These are phyloP conservation scores for Rhea americana DNA, from an alignment of 2,113 vertebrate species.

Conservation along the genomic window DNA sequence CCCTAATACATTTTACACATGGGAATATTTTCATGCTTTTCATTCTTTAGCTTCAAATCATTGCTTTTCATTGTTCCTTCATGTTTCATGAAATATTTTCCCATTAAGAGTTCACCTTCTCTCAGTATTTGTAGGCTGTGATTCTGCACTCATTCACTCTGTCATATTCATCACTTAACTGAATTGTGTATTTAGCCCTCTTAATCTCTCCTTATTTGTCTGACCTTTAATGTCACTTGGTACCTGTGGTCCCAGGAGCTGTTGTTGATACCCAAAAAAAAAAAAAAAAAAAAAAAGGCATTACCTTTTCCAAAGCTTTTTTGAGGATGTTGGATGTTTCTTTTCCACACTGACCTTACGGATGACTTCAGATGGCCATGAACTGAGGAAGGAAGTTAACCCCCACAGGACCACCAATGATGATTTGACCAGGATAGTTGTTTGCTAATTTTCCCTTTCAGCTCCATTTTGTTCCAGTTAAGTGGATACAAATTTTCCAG, in stretches of 20 bases:
- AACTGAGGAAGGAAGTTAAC: background rate
- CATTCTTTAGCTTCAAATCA: background rate
- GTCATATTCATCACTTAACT: background rate
- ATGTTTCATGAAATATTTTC: background rate
- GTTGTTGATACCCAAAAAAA: background rate
- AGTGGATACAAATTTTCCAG: background rate
- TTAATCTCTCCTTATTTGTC: background rate
- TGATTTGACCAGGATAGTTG: background rate
- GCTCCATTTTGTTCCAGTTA: background rate
- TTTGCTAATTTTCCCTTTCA: background rate
- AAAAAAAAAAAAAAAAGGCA: background rate
- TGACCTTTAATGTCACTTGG: background rate
- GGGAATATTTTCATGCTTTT: background rate
- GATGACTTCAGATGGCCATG: background rate
- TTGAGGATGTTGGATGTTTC: too few species aligned
- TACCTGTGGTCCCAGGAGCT: background rate
- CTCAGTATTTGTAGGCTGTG: background rate
- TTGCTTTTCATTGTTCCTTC: background rate
- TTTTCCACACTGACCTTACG: background rate
- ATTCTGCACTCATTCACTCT: background rate
- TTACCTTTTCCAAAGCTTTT: background rate
- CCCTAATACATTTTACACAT: background rate
- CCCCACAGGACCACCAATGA: background rate
- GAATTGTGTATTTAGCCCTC: background rate
- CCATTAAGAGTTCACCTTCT: background rate